Conservation (phyloP, 1,140 invertebrate genomes). For the Frieseomelitta varia region DNA sequence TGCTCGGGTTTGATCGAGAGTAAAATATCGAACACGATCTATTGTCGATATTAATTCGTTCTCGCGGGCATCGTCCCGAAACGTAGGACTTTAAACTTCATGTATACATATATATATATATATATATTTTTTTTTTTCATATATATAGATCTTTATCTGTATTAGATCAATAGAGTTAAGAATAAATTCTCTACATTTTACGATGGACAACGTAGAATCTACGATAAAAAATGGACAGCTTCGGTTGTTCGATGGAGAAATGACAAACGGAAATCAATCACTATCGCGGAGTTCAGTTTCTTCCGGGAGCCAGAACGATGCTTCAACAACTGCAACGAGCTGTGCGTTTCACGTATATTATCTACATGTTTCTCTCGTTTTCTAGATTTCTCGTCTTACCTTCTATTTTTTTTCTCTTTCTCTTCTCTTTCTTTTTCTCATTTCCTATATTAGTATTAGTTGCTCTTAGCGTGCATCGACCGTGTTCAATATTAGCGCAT, state of each 20-base stretch:
- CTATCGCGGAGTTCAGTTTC: constrained; percentile 26
- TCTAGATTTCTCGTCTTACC: too few species aligned
- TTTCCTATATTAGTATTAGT: neutral
- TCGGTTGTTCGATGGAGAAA: constrained; percentile 20
- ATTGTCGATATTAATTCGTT: constrained; percentile 22
- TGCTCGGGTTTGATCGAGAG: constrained; percentile 20
- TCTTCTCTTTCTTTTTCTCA: neutral
- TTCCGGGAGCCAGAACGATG: constrained; percentile 43
- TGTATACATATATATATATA: constrained; percentile 7
- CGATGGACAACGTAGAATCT: constrained; percentile 32
- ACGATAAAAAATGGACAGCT: constrained; percentile 52
- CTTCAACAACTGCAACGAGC: constrained; percentile 43
- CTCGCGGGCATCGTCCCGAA: constrained; percentile 4
- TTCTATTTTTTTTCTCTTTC: neutral
- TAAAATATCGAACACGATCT: constrained; percentile 16
- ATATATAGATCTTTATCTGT: neutral
- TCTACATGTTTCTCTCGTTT: neutral
- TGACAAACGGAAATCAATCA: neutral
- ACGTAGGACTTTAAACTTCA: neutral
- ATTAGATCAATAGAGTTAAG: constrained; percentile 23
- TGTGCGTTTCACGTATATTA: constrained; percentile 24
- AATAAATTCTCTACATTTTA: constrained; percentile 40
- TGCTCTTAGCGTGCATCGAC: neutral
- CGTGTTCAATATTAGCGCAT: neutral
- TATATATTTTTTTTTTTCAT: neutral